Conservation (phyloP, 2,797 vertebrate genomes). For the Onychomys arenicola region DNA sequence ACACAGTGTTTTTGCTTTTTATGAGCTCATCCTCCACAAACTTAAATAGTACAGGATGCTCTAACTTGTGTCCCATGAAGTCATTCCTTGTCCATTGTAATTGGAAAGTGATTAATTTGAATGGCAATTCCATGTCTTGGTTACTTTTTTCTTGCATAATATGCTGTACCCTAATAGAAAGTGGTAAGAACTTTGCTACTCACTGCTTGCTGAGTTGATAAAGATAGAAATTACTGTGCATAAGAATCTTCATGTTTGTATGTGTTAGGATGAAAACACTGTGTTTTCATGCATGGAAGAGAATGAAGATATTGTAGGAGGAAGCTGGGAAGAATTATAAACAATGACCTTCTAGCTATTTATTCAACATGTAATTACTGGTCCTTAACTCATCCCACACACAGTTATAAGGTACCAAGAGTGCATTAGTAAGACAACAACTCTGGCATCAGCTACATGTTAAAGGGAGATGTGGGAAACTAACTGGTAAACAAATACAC, state of each 20-base stretch:
- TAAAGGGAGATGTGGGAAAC: background rate
- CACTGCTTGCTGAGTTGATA: background rate
- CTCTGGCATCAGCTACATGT: background rate
- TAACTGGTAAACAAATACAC: background rate
- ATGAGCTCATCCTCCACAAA: background rate
- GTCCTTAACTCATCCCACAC: background rate
- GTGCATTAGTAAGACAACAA: background rate
- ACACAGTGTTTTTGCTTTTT: background rate
- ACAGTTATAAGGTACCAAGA: background rate
- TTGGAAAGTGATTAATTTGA: background rate
- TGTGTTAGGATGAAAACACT: background rate
- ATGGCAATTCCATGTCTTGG: background rate
- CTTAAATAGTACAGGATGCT: background rate
- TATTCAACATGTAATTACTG: background rate
- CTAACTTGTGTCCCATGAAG: background rate
- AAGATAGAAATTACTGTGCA: background rate
- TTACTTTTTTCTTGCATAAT: background rate
- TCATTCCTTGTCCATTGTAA: background rate
- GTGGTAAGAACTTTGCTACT: background rate
- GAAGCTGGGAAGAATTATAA: background rate
- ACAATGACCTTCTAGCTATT: background rate
- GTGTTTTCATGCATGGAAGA: background rate
- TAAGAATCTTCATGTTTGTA: background rate
- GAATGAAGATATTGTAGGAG: background rate
- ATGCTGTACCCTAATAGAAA: background rate